Evolutionary conservation across 1,140 invertebrate genomes (phyloP).

Genomic region (Neelides sp.): DNA sequence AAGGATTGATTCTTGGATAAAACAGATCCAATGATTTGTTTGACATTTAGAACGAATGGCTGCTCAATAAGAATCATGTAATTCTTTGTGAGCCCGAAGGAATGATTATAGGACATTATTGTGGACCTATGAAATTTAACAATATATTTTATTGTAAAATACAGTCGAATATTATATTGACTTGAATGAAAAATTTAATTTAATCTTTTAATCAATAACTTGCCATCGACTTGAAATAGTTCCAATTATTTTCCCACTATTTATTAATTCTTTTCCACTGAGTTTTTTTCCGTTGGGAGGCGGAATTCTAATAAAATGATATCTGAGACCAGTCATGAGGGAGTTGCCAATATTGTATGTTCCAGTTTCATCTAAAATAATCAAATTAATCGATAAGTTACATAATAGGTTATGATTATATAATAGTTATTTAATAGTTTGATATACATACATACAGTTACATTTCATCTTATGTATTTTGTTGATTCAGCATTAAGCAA

Average conservation of each 20-base stretch:
- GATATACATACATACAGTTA: no score
- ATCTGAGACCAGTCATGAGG: slow-evolving; percentile 10
- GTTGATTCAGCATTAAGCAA: no score
- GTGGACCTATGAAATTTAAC: background rate
- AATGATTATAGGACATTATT: slow-evolving; percentile 7
- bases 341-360: slow-evolving; percentile 7
- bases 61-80: slow-evolving; percentile 26
- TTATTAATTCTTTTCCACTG: slow-evolving; percentile 6
- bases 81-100: slow-evolving; percentile 27
- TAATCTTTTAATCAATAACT: slow-evolving; percentile 1
- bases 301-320: slow-evolving; percentile 15
- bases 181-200: background rate
- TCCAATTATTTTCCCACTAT: slow-evolving; percentile 10
- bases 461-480: no score
- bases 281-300: background rate
- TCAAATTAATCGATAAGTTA: no score
- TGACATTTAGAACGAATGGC: slow-evolving; percentile 17
- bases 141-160: no score
- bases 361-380: slow-evolving; percentile 16
- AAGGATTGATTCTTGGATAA: background rate
- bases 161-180: background rate
- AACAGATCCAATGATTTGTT: slow-evolving; percentile 13
- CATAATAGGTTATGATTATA: no score
- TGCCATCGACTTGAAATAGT: slow-evolving; percentile 5
- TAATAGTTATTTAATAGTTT: no score